phyloP scores from a whole-genome alignment of 2,797 vertebrate genomes.

The Tangara arthus region DNA sequence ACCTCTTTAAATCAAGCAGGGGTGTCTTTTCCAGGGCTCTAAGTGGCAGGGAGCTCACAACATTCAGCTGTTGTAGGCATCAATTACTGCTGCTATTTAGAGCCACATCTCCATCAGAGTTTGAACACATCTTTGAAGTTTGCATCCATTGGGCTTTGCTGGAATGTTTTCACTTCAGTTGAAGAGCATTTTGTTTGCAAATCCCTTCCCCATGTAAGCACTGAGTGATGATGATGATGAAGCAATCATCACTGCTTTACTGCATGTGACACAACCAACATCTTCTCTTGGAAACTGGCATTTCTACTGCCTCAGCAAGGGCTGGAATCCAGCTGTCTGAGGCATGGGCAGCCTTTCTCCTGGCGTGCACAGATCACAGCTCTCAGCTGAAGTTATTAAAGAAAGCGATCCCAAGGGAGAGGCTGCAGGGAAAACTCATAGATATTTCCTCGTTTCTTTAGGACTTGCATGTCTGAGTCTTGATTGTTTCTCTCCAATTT shows the following conservation, averaged over 20 bases:
- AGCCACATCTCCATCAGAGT: not conserved
- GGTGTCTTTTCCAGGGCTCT: not conserved
- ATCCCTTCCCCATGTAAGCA: not conserved
- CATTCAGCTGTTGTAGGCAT: not conserved
- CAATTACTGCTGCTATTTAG: conserved; percentile 10
- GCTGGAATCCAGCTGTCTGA: not conserved
- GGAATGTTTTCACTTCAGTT: not conserved
- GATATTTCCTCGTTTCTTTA: not conserved
- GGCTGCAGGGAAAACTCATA: not conserved
- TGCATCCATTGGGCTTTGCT: not conserved
- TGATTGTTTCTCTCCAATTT: not conserved
- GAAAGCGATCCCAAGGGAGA: not conserved
- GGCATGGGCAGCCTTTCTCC: not conserved
- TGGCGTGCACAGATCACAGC: not conserved
- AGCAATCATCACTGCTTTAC: not conserved
- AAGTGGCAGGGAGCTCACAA: not conserved
- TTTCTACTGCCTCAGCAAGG: not conserved
- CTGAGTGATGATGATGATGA: not conserved
- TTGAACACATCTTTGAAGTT: not conserved
- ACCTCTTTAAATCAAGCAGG: not conserved
- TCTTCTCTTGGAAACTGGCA: not conserved
- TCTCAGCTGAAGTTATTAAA: not conserved
- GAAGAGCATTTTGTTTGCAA: not conserved
- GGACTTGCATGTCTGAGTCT: not conserved
- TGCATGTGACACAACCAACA: not conserved